These are phyloP conservation scores for Matsumurasca onukii DNA, from an alignment of 1,140 invertebrate genomes.

Conservation along the genomic window DNA sequence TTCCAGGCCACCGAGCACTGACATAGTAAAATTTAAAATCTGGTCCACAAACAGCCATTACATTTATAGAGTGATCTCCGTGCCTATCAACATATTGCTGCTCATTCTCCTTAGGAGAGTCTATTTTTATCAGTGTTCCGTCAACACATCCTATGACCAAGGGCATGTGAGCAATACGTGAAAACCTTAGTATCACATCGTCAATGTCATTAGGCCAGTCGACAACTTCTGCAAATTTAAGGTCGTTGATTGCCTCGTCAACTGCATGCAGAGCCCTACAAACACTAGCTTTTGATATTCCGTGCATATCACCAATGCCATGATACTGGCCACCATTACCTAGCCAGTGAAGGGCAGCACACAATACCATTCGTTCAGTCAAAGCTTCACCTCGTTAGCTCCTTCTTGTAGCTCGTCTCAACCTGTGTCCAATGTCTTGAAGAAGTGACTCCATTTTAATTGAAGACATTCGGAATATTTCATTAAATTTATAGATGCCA, in stretches of 20 bases:
- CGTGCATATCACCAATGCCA: slow-evolving; percentile 38
- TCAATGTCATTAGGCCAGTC: slow-evolving; percentile 33
- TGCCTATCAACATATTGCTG: slow-evolving; percentile 4
- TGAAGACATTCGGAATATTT: background rate
- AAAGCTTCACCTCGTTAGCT: too few relatives aligned
- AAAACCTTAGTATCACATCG: slow-evolving; percentile 30
- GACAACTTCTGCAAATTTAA: slow-evolving; percentile 35
- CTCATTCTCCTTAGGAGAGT: slow-evolving; percentile 5
- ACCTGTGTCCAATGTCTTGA: background rate
- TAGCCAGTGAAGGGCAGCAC: slow-evolving; percentile 38
- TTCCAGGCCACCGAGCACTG: slow-evolving; percentile 30
- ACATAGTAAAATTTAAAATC: slow-evolving; percentile 27
- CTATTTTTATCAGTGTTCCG: slow-evolving; percentile 9
- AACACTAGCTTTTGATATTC: slow-evolving; percentile 39
- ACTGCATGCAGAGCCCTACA: slow-evolving; percentile 35
- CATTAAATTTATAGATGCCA: background rate
- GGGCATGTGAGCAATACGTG: slow-evolving; percentile 1
- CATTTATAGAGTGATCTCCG: slow-evolving; percentile 20
- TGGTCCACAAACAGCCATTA: slow-evolving; percentile 19
- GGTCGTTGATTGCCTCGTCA: slow-evolving; percentile 30
- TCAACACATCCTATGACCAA: slow-evolving; percentile 13
- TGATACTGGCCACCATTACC: slow-evolving; percentile 39
- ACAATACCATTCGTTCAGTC: background rate
- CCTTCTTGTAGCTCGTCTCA: background rate
- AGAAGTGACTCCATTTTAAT: background rate